Base-by-base conservation (phyloP, 2,797 vertebrate species). In the Ctenochaetus hawaiiensis region DNA sequence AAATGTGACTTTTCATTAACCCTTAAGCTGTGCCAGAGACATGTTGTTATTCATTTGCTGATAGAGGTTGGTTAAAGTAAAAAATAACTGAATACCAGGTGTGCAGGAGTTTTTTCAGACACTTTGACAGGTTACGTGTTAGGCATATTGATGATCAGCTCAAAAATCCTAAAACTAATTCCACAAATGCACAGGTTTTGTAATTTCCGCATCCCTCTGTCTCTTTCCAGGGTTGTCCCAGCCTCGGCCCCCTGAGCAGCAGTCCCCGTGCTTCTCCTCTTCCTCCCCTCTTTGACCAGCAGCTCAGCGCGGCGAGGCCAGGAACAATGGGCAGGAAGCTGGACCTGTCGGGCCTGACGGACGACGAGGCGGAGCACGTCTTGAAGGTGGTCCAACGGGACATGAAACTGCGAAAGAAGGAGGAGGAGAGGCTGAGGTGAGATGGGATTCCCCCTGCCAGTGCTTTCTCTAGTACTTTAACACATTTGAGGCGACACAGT, bases 301-400 rank as follows among this genome's bases (percentile, higher is more conserved):
- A 47, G 71, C 64, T 75, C 73, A 70, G 39, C 5, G 77, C 84
- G 90, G 84, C 73, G 60, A 85, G 65, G 78, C 78, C 70, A 43
- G 83, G 75, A 79, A 84, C 62, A 22, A 99, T 99, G 98, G 98
- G 98, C 75, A 95, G 97, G 87, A 99, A 98, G 93, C 94, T 99
- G 91, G 97, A 99, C 91, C 96, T 99, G 88, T 98, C 98, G 0
- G 96, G 96, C 52, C 94, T 99, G 91, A 97, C 97, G 0, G 97
- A 98, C 1, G 95, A 96, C 37, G 98, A 99, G 93, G 98, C 98
- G 0, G 96, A 99, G 67, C 98, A 99, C 6, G 96, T 99, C 68
- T 95, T 99, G 75, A 97, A 96, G 89, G 98, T 99, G 85, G 97
- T 99, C 79, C 97, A 97, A 89, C 92, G 98, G 83, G 98, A 99